phyloP scores from a whole-genome alignment of 2,888 invertebrate species.

The Lamproptera curius region DNA sequence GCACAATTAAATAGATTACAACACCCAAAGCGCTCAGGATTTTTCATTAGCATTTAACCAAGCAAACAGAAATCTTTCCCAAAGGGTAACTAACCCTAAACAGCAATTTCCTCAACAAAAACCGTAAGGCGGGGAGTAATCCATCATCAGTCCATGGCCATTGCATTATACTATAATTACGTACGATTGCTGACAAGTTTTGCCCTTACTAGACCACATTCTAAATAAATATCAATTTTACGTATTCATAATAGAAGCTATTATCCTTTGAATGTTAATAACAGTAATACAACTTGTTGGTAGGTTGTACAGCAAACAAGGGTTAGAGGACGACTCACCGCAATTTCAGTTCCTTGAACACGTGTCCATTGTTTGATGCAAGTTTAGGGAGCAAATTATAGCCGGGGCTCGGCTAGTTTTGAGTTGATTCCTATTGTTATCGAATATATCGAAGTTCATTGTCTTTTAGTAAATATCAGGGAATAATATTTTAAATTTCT shows the following conservation, averaged over 20 bases:
- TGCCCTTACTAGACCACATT: constrained; percentile 23
- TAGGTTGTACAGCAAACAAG: constrained; percentile 13
- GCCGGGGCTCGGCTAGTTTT: constrained; percentile 23
- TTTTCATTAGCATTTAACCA: constrained; percentile 19
- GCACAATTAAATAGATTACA: too few species aligned
- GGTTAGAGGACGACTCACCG: constrained; percentile 33
- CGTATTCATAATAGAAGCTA: background rate
- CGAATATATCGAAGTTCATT: too few species aligned
- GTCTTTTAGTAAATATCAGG: too few species aligned
- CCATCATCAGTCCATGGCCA: constrained; percentile 33
- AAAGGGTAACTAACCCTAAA: constrained; percentile 31
- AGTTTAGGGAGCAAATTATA: constrained; percentile 44
- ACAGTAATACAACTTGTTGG: background rate
- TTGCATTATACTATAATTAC: constrained; percentile 39
- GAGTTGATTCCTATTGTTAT: constrained; percentile 24
- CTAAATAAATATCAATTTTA: constrained; percentile 25
- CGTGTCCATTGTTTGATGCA: constrained; percentile 55
- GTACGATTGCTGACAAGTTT: constrained; percentile 24
- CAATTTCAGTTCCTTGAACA: constrained; percentile 34
- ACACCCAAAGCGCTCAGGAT: background rate
- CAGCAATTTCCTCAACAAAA: constrained; percentile 30
- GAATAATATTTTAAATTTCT: too few species aligned
- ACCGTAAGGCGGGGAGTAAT: constrained; percentile 35
- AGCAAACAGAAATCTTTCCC: constrained; percentile 25
- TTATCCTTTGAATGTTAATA: background rate